Percentiles rank a stretch among this genome's conserved stretches.
phyloP scores from a whole-genome alignment of 2,888 invertebrate genomes.

The Sphinx pinastri region DNA sequence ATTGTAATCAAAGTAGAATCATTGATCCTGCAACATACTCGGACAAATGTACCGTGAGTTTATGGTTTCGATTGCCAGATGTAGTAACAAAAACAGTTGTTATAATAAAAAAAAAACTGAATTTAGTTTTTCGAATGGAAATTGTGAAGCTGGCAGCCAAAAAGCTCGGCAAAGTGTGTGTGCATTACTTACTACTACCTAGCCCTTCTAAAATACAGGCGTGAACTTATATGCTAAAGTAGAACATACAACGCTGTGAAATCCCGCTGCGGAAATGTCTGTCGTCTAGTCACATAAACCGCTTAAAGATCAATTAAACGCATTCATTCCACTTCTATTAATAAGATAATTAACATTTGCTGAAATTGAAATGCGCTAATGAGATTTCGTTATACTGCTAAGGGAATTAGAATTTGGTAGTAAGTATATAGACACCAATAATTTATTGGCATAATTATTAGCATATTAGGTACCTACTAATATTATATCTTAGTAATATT shows the following conservation, averaged over 20 bases:
- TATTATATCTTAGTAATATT: too few relatives aligned
- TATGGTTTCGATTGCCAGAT: too few relatives aligned
- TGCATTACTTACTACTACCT: too few relatives aligned
- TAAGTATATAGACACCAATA: background rate
- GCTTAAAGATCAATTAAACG: background rate
- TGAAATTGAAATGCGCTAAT: conserved; percentile 23
- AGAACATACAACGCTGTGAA: background rate
- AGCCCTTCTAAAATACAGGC: background rate
- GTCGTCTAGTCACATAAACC: background rate
- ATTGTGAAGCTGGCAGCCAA: too few relatives aligned
- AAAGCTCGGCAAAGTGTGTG: too few relatives aligned
- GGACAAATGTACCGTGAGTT: too few relatives aligned
- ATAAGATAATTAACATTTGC: background rate
- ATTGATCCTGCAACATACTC: too few relatives aligned
- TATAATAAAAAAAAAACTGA: too few relatives aligned
- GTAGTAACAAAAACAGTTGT: too few relatives aligned
- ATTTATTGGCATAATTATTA: background rate
- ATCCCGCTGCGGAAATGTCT: background rate
- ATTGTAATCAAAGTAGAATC: too few relatives aligned
- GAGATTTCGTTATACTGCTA: conserved; percentile 19
- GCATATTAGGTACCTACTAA: background rate
- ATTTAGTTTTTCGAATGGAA: too few relatives aligned
- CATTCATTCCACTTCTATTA: background rate
- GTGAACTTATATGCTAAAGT: background rate
- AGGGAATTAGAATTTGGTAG: background rate